Percentiles rank a stretch among this genome's conserved stretches.
phyloP scores from a whole-genome alignment of 2,113 vertebrate species.

The Bubo blakistoni region DNA sequence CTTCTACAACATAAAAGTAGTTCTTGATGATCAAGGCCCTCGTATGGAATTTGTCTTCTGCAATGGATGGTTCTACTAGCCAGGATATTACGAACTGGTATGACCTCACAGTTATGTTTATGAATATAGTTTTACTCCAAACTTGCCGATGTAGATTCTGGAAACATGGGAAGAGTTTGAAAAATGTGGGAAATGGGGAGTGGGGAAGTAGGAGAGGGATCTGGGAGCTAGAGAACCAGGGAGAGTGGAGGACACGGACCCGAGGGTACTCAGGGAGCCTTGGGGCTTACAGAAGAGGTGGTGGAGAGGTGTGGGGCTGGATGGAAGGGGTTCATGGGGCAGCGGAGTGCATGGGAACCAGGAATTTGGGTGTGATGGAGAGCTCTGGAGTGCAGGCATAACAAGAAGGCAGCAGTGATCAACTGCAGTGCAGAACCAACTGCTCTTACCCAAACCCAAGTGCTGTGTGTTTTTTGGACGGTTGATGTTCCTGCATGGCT shows the following conservation, averaged over 20 bases:
- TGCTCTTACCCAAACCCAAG: rapidly evolving
- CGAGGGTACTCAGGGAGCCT: neutral
- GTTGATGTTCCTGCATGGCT: neutral
- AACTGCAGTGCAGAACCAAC: neutral
- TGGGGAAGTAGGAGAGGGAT: neutral
- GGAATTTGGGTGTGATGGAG: neutral
- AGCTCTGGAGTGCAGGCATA: neutral
- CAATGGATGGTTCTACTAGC: neutral
- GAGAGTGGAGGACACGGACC: rapidly evolving
- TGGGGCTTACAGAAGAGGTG: neutral
- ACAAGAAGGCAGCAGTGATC: neutral
- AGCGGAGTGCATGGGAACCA: neutral
- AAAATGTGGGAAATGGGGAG: neutral
- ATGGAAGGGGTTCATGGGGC: neutral
- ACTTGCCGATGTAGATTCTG: rapidly evolving
- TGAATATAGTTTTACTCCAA: neutral
- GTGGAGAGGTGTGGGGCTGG: neutral
- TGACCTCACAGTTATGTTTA: neutral
- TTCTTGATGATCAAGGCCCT: neutral
- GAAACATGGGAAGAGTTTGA: neutral
- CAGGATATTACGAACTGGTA: neutral
- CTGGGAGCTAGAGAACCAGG: neutral
- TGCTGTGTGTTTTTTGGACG: neutral
- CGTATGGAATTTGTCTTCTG: neutral
- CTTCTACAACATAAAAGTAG: neutral